Base-by-base conservation (phyloP, 2,113 vertebrate species). In the Sylvia atricapilla region DNA sequence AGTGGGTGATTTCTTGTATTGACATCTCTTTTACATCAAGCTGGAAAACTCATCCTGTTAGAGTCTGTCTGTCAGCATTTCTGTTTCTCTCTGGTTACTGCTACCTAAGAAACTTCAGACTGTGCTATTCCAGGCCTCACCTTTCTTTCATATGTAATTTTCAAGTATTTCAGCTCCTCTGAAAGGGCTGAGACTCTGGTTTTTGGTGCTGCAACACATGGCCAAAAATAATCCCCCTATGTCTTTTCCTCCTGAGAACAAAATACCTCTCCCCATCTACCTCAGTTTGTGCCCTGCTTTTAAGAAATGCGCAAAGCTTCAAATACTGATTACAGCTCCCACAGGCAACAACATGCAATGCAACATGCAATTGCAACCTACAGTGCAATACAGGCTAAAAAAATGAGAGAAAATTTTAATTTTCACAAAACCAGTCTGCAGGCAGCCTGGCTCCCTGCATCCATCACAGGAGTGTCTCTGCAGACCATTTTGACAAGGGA, bases 231-330 rank as follows among this genome's bases (percentile, higher is more conserved):
- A 28, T 78, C 4, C 28, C 37, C 2, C 16, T 6, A 7, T 17
- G 5, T 16, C 17, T 62, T 80, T 64, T 55, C 30, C 35, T 30
- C 35, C 28, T 17, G 4, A 69, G 15, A 74, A 73, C 30, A 75
- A 49, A 60, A 70, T 49, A 0, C 8, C 21, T 49, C 5, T 56
- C 15, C 28, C 46, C 3, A 1, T 17, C 53, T 37, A 37, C 39
- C 1, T 0, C 19, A 39, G 20, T 16, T 49, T 1, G 0, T 43
- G 20, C 22, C 25, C 23, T 0, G 0, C 24, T 23, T 74, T 63
- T 89, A 47, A 75, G 44, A 81, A 78, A 66, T 2, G 7, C 9
- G 10, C 37, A 64, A 31, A 79, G 24, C 25, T 91, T 68, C 19
- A 53, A 35, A 56, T 11, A 24, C 14, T 28, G 43, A 6, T 33